Base-by-base conservation (phyloP, 2,113 vertebrate species). In the Benitochromis conjunctus region DNA sequence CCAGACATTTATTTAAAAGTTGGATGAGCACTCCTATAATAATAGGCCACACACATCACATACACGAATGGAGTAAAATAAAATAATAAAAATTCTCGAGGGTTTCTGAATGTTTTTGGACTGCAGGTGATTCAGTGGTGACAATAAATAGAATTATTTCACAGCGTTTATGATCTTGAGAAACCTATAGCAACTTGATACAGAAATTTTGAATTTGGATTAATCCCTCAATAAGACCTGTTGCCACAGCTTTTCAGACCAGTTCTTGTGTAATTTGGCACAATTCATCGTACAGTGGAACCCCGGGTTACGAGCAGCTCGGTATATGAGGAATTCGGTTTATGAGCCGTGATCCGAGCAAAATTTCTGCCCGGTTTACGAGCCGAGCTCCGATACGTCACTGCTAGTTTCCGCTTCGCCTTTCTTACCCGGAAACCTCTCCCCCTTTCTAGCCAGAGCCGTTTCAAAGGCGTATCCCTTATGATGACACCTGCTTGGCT, bases 71-170 rank as follows among this genome's bases (percentile, higher is more conserved):
- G 60, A 64, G n/a, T 64, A 36, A 64, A 64, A 36, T 64, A 64
- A 16, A 69, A 69, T 2, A 69, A 43, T 69, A 1, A 69, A 24
- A 69, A 16, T 43, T 9, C 12, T 69, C 4, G 7, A 24, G 38
- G 36, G 36, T 69, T 69, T 43, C 38, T 69, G 36, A 6, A 24
- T 69, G n/a, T 36, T 24, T 69, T 69, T 69, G 36, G 0, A 69
- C n/a, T 2, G 0, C 38, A 24, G 38, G 24, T 0, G 38, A 69
- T 69, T 24, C 1, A 43, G 38, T 43, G 38, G 36, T 2, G 38
- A 0, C 64, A 69, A 43, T 9, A 69, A 69, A 69, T 43, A 69
- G 12, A 69, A 41, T 66, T 0, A 69, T 9, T 69, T 69, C 38
- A 16, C n/a, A 69, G 6, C 13, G 19, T 66, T 41, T 9, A 14